These are phyloP conservation scores for Andrena praecox DNA, from an alignment of 2,888 invertebrate species.

Conservation along the genomic window DNA sequence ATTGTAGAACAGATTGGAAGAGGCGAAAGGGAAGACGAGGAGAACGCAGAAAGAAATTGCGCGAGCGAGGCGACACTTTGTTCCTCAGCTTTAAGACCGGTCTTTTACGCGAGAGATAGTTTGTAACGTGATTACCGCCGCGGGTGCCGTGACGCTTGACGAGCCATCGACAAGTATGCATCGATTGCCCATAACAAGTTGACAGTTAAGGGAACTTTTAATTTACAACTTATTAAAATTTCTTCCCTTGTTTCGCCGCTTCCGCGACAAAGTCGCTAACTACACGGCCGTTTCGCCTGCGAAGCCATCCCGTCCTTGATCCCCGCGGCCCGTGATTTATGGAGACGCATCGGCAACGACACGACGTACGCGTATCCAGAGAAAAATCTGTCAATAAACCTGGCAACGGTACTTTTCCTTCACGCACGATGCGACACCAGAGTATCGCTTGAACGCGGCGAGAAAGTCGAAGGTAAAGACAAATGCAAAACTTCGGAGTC, in stretches of 20 bases:
- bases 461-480: constrained; percentile 9
- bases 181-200: constrained; percentile 80
- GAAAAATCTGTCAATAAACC: constrained; percentile 73
- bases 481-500: constrained; percentile 23
- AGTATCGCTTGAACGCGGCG: not conserved
- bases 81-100: constrained; percentile 13
- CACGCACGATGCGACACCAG: not conserved
- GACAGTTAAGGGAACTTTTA: constrained; percentile 73
- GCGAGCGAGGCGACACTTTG: not conserved
- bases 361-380: constrained; percentile 59
- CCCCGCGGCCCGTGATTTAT: constrained; percentile 73
- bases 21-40: too few relatives aligned
- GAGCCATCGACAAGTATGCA: constrained; percentile 43
- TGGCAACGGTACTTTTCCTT: constrained; percentile 70
- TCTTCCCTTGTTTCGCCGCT: constrained; percentile 51
- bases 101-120: constrained; percentile 5
- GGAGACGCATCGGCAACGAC: constrained; percentile 73
- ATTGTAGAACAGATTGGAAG: not conserved
- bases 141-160: constrained; percentile 26
- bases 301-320: constrained; percentile 70
- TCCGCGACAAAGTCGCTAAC: constrained; percentile 53
- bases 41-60: not conserved
- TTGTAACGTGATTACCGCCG: constrained; percentile 8
- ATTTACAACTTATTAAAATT: constrained; percentile 79
- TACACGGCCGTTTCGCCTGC: constrained; percentile 55